Evolutionary conservation across 2,888 invertebrate species (phyloP), one percentile per base, ranked within the genome.

Genomic region (Macrophya annulata): DNA sequence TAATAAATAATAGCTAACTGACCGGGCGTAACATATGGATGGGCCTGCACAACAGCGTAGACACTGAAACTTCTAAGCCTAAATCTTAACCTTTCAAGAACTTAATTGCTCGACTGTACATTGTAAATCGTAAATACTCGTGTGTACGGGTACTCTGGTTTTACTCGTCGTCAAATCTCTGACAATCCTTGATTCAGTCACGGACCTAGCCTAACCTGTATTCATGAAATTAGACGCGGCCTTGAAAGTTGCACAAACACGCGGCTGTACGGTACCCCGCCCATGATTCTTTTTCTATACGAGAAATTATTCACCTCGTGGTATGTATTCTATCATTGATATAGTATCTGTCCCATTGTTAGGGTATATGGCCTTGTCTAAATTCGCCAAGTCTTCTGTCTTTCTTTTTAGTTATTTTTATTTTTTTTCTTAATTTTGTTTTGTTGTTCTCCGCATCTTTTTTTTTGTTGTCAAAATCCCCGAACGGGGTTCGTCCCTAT

Each of bases 181-280:
- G 48, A 31, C 15, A 77, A 77, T 77, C 55, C 55, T 55, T 55
- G 55, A 77, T 43, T 51, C 87, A 84, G 87, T 85, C 86, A 85
- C 87, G 89, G 90, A 90, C 90, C 90, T 90, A 89, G 87, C 88
- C 87, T 89, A 90, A 90, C 88, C 88, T 89, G 87, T 88, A 37
- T 71, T 89, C n/a, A 87, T 88, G 89, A 88, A 90, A 90, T 88
- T 89, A 88, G 88, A 87, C 86, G 86, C 87, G 88, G 89, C 90
- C 90, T 90, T 89, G 90, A 87, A 88, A 88, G 86, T 86, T 84
- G 74, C 17, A 74, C n/a, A 37, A 84, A 84, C 45, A 17, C 48
- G 51, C 17, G 17, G n/a, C 25, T 21, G 17, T 12, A 45, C 72
- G 45, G 40, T 45, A 21, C 31, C 4, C 12, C 12, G 72, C 72